phyloP scores from a whole-genome alignment of 2,888 invertebrate species.

The Drosophila greeni region DNA sequence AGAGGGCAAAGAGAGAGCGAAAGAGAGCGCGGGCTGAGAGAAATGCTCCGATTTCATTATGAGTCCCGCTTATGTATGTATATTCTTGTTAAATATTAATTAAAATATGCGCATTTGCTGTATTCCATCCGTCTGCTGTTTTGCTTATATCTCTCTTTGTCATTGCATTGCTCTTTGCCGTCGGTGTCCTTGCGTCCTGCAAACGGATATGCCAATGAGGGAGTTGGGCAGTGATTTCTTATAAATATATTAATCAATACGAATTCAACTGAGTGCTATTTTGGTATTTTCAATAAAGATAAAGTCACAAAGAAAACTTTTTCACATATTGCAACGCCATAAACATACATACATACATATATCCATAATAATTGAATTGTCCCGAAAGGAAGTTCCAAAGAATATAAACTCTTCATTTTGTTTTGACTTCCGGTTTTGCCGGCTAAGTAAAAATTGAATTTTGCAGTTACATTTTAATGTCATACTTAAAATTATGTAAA shows the following conservation, averaged over 20 bases:
- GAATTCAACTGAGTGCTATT: not conserved
- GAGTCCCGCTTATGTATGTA: constrained; percentile 58
- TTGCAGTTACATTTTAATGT: not conserved
- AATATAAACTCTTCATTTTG: not conserved
- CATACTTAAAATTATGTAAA: not conserved
- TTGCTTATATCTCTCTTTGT: constrained; percentile 7
- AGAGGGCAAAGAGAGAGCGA: not conserved
- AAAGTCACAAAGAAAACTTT: not conserved
- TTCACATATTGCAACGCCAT: not conserved
- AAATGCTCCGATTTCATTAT: constrained; percentile 52
- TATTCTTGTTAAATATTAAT: constrained; percentile 76
- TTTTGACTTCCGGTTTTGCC: not conserved
- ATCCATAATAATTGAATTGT: not conserved
- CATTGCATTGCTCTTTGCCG: constrained; percentile 3
- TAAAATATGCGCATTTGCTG: constrained; percentile 64
- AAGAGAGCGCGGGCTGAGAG: constrained; percentile 2
- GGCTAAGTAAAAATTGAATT: not conserved
- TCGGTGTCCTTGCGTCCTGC: not conserved
- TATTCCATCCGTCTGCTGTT: constrained; percentile 23
- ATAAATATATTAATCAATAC: not conserved
- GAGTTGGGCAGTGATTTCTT: not conserved
- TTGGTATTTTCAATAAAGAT: too few relatives aligned
- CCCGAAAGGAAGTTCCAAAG: not conserved
- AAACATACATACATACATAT: too few relatives aligned
- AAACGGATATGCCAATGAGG: not conserved